Percentiles rank a stretch among this genome's conserved stretches.
Evolutionary conservation across 2,113 vertebrate species (phyloP).

Genomic region (Heterotilapia buettikoferi): DNA sequence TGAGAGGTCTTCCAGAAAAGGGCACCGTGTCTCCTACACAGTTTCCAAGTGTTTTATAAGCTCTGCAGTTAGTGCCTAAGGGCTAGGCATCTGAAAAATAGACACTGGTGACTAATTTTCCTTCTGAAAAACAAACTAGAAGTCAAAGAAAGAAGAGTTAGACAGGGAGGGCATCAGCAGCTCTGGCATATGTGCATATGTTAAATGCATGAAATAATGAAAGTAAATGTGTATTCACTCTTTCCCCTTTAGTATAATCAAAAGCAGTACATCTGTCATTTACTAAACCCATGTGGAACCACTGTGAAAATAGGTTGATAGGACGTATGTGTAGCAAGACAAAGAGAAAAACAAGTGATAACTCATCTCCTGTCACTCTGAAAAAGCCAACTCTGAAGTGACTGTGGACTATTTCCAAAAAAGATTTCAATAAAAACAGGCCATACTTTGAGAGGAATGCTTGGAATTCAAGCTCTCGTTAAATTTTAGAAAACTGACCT

Average conservation of each 20-base stretch:
- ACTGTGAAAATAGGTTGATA: rapidly evolving
- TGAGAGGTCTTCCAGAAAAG: background rate
- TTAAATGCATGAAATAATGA: background rate
- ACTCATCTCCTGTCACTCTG: background rate
- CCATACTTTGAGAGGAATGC: background rate
- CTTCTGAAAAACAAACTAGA: background rate
- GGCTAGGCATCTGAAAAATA: background rate
- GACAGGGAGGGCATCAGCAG: background rate
- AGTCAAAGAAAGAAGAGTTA: background rate
- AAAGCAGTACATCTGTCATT: background rate
- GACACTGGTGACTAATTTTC: background rate
- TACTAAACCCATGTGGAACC: rapidly evolving
- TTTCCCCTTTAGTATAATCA: background rate
- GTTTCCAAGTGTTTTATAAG: background rate
- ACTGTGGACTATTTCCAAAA: background rate
- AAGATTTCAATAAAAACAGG: background rate
- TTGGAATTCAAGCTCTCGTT: background rate
- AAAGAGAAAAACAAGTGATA: background rate
- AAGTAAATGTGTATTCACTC: background rate
- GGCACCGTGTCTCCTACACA: background rate
- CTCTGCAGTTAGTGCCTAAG: background rate
- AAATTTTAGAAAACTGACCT: background rate
- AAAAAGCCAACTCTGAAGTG: background rate
- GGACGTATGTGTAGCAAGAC: background rate
- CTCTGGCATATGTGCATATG: background rate